These are phyloP conservation scores for Psettodes erumei DNA, from an alignment of 2,113 vertebrate genomes.

Conservation along the genomic window DNA sequence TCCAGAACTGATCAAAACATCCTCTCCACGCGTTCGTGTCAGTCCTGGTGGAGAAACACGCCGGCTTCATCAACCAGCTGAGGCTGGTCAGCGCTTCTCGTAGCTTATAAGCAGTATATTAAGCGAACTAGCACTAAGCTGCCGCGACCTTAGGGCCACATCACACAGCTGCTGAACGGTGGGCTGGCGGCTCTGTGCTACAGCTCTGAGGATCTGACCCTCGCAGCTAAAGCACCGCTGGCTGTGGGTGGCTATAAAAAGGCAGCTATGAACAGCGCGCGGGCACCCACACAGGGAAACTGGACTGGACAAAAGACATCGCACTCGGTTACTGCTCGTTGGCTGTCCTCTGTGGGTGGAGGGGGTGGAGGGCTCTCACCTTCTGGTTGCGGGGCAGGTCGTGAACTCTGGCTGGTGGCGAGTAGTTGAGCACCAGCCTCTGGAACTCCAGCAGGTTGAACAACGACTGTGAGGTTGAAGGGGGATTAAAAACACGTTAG, in stretches of 20 bases:
- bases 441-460: conserved; percentile 93
- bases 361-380: conserved; percentile 78
- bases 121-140: conserved; percentile 32
- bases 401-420: conserved; percentile 89
- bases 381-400: conserved; percentile 97
- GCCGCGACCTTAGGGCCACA: conserved; percentile 24
- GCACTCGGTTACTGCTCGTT: neutral
- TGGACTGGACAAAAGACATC: neutral
- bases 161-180: conserved; percentile 37
- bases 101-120: conserved; percentile 1
- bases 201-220: conserved; percentile 36
- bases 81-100: neutral
- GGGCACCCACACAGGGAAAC: neutral
- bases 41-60: neutral
- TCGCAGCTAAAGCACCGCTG: conserved; percentile 24
- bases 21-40: neutral
- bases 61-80: neutral
- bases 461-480: conserved; percentile 73
- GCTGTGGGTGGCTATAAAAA: conserved; percentile 21
- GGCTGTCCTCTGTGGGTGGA: neutral
- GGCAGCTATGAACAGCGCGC: neutral
- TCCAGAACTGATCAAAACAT: neutral
- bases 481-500: neutral
- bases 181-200: too few relatives aligned
- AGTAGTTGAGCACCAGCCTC: conserved; percentile 96